Conservation (phyloP, 2,797 vertebrate species). For the Allobates femoralis region DNA sequence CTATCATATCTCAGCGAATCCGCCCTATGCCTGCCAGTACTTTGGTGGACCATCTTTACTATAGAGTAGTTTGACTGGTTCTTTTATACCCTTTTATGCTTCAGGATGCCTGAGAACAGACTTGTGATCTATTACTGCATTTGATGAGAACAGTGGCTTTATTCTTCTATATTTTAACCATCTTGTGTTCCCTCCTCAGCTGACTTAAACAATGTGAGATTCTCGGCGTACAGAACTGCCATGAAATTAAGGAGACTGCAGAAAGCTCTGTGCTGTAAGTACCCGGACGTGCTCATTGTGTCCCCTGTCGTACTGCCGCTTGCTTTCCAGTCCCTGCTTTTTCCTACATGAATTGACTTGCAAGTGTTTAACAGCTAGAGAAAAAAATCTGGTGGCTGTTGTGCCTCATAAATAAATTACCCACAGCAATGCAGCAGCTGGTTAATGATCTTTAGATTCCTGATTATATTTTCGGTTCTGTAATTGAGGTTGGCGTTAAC, state of each 20-base stretch:
- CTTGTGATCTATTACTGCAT: neutral
- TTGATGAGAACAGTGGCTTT: neutral
- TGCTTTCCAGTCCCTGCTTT: neutral
- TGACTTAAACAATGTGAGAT: slow-evolving; percentile 98
- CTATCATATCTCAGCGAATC: too few species aligned
- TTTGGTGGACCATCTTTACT: too few species aligned
- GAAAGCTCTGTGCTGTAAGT: slow-evolving; percentile 98
- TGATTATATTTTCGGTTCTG: slow-evolving; percentile 49
- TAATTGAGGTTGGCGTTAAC: slow-evolving; percentile 56
- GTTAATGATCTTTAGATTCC: slow-evolving; percentile 59
- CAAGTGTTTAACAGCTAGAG: slow-evolving; percentile 38
- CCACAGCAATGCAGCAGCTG: slow-evolving; percentile 54
- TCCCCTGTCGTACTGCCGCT: neutral
- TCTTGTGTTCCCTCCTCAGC: slow-evolving; percentile 74
- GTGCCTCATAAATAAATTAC: slow-evolving; percentile 56
- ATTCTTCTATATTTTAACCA: neutral
- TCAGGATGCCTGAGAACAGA: neutral
- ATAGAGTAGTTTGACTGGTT: too few species aligned
- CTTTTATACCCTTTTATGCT: neutral
- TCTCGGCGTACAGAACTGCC: slow-evolving; percentile 96
- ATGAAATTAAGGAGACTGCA: slow-evolving; percentile 98
- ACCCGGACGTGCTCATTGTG: slow-evolving; percentile 17
- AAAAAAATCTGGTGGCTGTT: slow-evolving; percentile 36
- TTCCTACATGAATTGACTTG: slow-evolving; percentile 32
- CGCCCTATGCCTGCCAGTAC: too few species aligned